These are phyloP conservation scores for Virgularia gustaviana DNA, from an alignment of 92 coral and sea anemone genomes.

Conservation along the genomic window DNA sequence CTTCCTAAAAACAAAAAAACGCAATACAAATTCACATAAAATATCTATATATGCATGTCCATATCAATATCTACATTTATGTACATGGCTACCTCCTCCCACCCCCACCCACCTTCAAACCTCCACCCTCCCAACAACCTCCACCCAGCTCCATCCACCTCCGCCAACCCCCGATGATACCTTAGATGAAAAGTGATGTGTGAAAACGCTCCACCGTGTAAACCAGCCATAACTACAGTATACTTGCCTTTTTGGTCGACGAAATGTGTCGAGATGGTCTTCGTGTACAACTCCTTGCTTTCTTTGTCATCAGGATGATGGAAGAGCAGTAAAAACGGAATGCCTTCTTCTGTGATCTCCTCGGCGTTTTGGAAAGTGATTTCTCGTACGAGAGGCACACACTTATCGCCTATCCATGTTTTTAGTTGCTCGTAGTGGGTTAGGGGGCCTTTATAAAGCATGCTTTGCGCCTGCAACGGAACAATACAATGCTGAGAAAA, in stretches of 20 bases:
- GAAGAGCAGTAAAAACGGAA: conserved; percentile 82
- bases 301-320: conserved; percentile 76
- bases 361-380: conserved; percentile 99
- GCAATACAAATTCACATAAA: too few relatives aligned
- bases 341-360: conserved; percentile 92
- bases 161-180: too few relatives aligned
- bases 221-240: too few relatives aligned
- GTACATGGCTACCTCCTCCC: too few relatives aligned
- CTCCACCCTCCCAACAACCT: too few relatives aligned
- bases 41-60: neutral
- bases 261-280: conserved; percentile 78
- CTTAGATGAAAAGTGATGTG: too few relatives aligned
- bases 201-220: too few relatives aligned
- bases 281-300: conserved; percentile 66
- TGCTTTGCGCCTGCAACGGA: conserved; percentile 62
- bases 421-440: conserved; percentile 58
- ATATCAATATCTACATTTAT: neutral
- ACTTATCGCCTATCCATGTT: conserved; percentile 83
- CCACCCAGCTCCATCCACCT: too few relatives aligned
- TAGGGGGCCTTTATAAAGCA: conserved; percentile 67
- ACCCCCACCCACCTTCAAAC: too few relatives aligned
- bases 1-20: conserved; percentile 51
- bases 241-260: conserved; percentile 71
- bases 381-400: conserved; percentile 89
- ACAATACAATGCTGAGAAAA: conserved; percentile 3